Conservation (phyloP, 2,888 invertebrate genomes). For the Stenotaenia linearis region DNA sequence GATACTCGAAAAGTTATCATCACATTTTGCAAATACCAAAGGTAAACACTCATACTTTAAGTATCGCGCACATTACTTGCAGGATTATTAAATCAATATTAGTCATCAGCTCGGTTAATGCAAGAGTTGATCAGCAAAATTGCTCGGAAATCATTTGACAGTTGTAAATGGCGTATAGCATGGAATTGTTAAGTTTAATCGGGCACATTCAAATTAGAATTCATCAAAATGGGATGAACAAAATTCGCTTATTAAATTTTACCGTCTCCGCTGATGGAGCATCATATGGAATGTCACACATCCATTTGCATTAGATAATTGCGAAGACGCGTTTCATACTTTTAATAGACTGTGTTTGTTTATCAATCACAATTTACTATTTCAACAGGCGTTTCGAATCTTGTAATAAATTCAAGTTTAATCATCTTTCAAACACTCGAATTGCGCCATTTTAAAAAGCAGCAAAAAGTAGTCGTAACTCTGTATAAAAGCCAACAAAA, state of each 20-base stretch:
- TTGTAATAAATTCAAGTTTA: too few relatives aligned
- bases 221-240: background rate
- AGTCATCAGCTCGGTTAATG: background rate
- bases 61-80: background rate
- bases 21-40: background rate
- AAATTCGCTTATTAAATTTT: background rate
- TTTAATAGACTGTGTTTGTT: background rate
- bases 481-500: background rate
- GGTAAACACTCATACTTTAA: background rate
- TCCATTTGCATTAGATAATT: background rate
- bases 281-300: background rate
- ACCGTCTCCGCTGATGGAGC: background rate
- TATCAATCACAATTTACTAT: background rate
- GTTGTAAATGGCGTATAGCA: background rate
- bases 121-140: background rate
- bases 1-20: background rate
- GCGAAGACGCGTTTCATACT: background rate
- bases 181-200: background rate
- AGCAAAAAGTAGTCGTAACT: background rate
- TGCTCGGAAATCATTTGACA: background rate
- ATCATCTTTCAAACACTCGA: background rate
- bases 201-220: background rate
- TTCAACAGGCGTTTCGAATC: too few relatives aligned
- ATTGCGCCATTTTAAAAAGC: background rate
- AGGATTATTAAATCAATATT: background rate